These are phyloP conservation scores for Volucella bombylans DNA, from an alignment of 2,888 invertebrate genomes.

Conservation along the genomic window DNA sequence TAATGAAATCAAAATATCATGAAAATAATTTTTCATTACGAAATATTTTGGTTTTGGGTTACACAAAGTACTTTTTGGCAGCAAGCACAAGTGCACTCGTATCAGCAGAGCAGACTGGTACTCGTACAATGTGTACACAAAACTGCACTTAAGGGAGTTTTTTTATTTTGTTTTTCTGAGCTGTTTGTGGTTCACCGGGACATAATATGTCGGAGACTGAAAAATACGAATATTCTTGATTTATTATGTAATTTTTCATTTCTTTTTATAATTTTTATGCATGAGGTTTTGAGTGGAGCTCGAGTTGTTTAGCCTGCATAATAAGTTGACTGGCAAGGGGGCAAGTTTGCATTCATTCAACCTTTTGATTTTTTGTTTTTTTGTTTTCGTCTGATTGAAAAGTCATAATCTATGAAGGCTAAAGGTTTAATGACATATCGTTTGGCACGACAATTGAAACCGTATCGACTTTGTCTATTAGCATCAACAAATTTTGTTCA, in stretches of 20 bases:
- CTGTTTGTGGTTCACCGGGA: slow-evolving; percentile 16
- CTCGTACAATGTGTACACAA: slow-evolving; percentile 66
- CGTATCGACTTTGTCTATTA: too few relatives aligned
- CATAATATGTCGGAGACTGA: slow-evolving; percentile 40
- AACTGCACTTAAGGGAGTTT: slow-evolving; percentile 71
- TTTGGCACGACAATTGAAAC: too few relatives aligned
- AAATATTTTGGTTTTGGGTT: slow-evolving; percentile 64
- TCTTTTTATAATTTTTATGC: slow-evolving; percentile 57
- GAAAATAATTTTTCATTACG: slow-evolving; percentile 69
- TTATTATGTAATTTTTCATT: slow-evolving; percentile 62
- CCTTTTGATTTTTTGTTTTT: slow-evolving; percentile 35
- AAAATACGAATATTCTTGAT: slow-evolving; percentile 71
- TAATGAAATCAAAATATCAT: slow-evolving; percentile 67
- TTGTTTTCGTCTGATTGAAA: too few relatives aligned
- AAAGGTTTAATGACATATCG: too few relatives aligned
- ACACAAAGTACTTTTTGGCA: slow-evolving; percentile 56
- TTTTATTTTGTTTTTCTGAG: slow-evolving; percentile 19
- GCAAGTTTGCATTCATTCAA: not conserved
- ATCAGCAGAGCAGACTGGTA: too few relatives aligned
- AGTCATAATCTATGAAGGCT: too few relatives aligned
- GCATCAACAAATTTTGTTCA: too few relatives aligned
- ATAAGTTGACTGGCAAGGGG: not conserved
- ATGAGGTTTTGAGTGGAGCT: slow-evolving; percentile 52
- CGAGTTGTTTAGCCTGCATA: slow-evolving; percentile 69
- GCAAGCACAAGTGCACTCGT: slow-evolving; percentile 63